Base-by-base conservation (phyloP, 2,797 vertebrate species). In the Astyanax mexicanus region DNA sequence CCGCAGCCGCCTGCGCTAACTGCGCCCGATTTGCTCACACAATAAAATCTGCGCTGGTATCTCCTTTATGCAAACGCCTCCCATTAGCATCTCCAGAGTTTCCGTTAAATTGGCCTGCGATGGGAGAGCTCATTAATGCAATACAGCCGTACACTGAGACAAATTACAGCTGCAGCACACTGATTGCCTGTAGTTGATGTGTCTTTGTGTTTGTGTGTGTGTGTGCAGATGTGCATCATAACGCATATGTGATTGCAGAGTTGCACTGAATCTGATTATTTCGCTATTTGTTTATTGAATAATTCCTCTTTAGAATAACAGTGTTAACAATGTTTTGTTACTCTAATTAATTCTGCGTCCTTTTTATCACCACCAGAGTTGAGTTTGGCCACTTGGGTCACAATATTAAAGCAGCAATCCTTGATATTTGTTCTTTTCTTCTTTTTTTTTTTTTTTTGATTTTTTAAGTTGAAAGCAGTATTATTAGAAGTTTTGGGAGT, bases 11-110 rank as follows among this genome's bases (percentile, higher is more conserved):
- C 67, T 47, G 25, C 67, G 77, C 73, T 76, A 89, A 72, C 69
- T 69, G 21, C 71, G 82, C 65, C 47, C 40, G 81, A 77, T 86
- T 84, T 84, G 47, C 75, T 81, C 82, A 75, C 84, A 84, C 85
- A 82, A 69, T 81, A 77, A 81, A 77, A 80, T 84, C 86, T 87
- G 78, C 77, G 76, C 81, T 89, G 76, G 86, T 84, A 83, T 79
- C 61, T 84, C 62, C 72, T 81, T 85, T 72, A 84, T 81, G 79
- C 79, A 81, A 83, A 70, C 70, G 45, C 71, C n/a, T n/a, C 40
- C 62, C 66, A 72, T 40, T 61, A 70, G 67, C 73, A 72, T 73
- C 62, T 79, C 54, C 17, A 27, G 69, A 51, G 60, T 77, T 65
- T 77, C 57, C 19, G 60, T 76, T 80, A 58, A 69, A 58, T 77